Conservation (phyloP, 2,113 vertebrate species). For the Ageneiosus marmoratus region DNA sequence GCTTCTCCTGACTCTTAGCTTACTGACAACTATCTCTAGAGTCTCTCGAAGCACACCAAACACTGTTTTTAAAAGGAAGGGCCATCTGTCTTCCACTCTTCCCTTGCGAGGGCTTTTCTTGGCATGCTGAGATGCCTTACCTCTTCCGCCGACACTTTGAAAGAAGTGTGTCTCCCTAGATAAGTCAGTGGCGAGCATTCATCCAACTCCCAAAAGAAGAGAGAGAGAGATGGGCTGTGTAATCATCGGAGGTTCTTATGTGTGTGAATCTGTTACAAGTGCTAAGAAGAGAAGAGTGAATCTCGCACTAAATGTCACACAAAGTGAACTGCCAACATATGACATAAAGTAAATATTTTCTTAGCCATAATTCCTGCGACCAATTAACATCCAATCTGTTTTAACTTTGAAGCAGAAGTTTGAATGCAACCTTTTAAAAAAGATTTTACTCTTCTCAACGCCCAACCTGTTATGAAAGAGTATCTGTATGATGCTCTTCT, state of each 20-base stretch:
- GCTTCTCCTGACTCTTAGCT: constrained; percentile 63
- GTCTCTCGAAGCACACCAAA: constrained; percentile 56
- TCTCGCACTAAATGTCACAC: constrained; percentile 58
- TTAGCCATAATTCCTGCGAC: constrained; percentile 54
- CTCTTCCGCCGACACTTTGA: constrained; percentile 53
- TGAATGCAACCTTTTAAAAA: constrained; percentile 29
- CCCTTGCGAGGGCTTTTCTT: constrained; percentile 61
- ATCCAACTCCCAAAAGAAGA: constrained; percentile 58
- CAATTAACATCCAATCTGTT: constrained; percentile 59
- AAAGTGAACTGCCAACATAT: constrained; percentile 58
- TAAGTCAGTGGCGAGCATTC: constrained; percentile 54
- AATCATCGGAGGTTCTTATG: constrained; percentile 46
- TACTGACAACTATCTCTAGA: constrained; percentile 53
- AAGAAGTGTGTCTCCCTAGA: constrained; percentile 65
- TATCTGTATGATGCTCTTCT: not conserved
- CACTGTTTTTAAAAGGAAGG: constrained; percentile 63
- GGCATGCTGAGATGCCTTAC: constrained; percentile 59
- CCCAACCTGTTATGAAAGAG: constrained; percentile 11
- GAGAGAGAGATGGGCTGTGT: constrained; percentile 45
- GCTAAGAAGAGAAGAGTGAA: constrained; percentile 51
- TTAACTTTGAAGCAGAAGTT: constrained; percentile 46
- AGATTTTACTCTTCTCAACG: constrained; percentile 23
- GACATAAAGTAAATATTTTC: constrained; percentile 60
- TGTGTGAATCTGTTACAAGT: constrained; percentile 54
- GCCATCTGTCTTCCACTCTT: constrained; percentile 73